These are phyloP conservation scores for Pongo abelii DNA, from an alignment of 2,113 vertebrate species.

Conservation along the genomic window DNA sequence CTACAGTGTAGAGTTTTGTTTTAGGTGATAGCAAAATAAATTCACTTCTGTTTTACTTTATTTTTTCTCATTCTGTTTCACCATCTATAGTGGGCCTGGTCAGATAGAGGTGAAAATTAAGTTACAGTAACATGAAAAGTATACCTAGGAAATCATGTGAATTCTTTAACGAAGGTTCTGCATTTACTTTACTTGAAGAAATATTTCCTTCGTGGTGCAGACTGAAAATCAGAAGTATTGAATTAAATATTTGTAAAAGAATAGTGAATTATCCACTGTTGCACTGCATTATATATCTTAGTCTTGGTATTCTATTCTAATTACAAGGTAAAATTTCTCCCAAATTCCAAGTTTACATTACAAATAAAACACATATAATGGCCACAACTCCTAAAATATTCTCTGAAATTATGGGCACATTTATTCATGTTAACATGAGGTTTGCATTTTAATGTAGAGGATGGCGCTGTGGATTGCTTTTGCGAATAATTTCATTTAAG, in stretches of 20 bases:
- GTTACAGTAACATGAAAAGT: slow-evolving; percentile 45
- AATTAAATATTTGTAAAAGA: slow-evolving; percentile 35
- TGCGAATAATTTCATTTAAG: slow-evolving; percentile 47
- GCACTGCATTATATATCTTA: not conserved
- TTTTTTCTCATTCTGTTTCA: not conserved
- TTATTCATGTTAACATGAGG: slow-evolving; percentile 44
- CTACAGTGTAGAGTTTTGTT: slow-evolving; percentile 30
- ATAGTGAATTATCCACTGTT: not conserved
- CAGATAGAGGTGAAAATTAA: slow-evolving; percentile 65
- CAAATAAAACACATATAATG: slow-evolving; percentile 54
- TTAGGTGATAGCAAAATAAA: slow-evolving; percentile 51
- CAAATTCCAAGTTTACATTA: slow-evolving; percentile 54
- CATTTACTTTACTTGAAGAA: not conserved
- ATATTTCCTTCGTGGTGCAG: not conserved
- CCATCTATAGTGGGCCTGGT: slow-evolving; percentile 33
- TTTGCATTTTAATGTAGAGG: slow-evolving; percentile 56
- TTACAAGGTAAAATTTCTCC: slow-evolving; percentile 42
- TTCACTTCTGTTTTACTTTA: not conserved
- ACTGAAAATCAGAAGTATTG: slow-evolving; percentile 49
- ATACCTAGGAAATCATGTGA: slow-evolving; percentile 30
- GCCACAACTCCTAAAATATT: slow-evolving; percentile 63
- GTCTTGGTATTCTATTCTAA: slow-evolving; percentile 15
- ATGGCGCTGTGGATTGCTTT: slow-evolving; percentile 34
- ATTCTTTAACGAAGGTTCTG: not conserved
- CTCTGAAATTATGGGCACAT: slow-evolving; percentile 55